A percentile compares a stretch with the other conserved stretches of the same genome.
Conservation (phyloP, 2,797 vertebrate genomes). For the Anguilla obscura region DNA sequence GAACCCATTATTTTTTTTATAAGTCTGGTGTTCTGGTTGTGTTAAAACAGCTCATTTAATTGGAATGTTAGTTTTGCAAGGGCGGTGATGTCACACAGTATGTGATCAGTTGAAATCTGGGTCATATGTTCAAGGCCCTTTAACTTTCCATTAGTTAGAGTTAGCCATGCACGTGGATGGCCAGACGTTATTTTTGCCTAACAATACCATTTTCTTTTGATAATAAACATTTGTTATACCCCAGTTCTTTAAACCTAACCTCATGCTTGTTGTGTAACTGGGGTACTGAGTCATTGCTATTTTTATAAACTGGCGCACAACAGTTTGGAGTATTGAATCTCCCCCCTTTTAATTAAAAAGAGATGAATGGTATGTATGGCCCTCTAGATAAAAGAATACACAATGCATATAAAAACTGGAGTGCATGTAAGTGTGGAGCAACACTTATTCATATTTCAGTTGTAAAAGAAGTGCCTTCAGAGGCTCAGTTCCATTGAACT, state of each 20-base stretch:
- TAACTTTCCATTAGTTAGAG: background rate
- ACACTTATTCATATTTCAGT: background rate
- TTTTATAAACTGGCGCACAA: background rate
- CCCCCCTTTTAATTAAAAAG: slow-evolving; percentile 9
- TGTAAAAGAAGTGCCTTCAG: background rate
- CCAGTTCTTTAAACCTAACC: background rate
- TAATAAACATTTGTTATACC: background rate
- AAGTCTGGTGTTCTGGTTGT: too few relatives aligned
- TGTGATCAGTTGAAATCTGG: background rate
- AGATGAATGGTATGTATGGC: background rate
- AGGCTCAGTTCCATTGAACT: background rate
- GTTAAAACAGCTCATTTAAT: background rate
- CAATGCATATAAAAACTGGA: background rate
- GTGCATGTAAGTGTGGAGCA: background rate
- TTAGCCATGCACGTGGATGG: background rate
- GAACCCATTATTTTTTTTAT: too few relatives aligned
- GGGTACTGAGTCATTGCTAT: background rate
- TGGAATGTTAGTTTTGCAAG: background rate
- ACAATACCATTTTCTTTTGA: background rate
- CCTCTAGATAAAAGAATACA: background rate
- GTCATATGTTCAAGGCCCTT: background rate
- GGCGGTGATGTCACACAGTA: background rate
- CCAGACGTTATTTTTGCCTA: background rate
- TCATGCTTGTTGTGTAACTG: background rate
- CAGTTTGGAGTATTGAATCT: slow-evolving; percentile 11